These are phyloP conservation scores for Drosophila austrosaltans DNA, from an alignment of 2,888 invertebrate genomes.

Conservation along the genomic window DNA sequence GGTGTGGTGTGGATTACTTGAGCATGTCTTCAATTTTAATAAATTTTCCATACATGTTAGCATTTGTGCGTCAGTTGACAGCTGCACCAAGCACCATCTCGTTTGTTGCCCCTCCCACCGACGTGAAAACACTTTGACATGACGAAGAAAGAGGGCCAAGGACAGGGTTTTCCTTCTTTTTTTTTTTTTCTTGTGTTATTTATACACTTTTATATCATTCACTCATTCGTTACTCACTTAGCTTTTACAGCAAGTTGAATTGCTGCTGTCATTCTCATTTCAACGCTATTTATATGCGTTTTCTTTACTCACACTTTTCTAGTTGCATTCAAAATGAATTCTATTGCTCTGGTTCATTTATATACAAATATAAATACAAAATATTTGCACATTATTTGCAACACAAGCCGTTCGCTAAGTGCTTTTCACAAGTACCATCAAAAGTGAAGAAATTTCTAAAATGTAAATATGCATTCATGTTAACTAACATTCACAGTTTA, in stretches of 20 bases:
- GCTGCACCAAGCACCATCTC: conserved; percentile 42
- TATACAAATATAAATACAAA: background rate
- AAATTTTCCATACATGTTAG: conserved; percentile 65
- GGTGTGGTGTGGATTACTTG: conserved; percentile 17
- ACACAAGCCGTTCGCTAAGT: background rate
- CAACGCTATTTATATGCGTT: conserved; percentile 7
- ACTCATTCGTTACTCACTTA: conserved; percentile 6
- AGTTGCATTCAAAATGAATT: background rate
- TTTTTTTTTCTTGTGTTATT: conserved; percentile 45
- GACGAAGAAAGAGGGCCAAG: conserved; percentile 44
- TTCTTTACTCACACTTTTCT: background rate
- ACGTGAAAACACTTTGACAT: background rate
- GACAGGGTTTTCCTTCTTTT: conserved; percentile 53
- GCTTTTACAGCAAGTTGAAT: conserved; percentile 4
- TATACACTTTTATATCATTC: conserved; percentile 36
- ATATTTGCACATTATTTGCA: no score
- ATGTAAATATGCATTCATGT: background rate
- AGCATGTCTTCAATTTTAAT: conserved; percentile 69
- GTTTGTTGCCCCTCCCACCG: conserved; percentile 18
- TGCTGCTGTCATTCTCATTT: conserved; percentile 10
- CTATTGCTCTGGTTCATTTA: no score
- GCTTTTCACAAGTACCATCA: conserved; percentile 2
- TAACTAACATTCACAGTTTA: background rate
- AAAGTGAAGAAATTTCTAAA: background rate
- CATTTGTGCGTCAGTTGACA: conserved; percentile 70